Evolutionary conservation across 2,113 vertebrate genomes (phyloP).

Genomic region (Anser cygnoides): DNA sequence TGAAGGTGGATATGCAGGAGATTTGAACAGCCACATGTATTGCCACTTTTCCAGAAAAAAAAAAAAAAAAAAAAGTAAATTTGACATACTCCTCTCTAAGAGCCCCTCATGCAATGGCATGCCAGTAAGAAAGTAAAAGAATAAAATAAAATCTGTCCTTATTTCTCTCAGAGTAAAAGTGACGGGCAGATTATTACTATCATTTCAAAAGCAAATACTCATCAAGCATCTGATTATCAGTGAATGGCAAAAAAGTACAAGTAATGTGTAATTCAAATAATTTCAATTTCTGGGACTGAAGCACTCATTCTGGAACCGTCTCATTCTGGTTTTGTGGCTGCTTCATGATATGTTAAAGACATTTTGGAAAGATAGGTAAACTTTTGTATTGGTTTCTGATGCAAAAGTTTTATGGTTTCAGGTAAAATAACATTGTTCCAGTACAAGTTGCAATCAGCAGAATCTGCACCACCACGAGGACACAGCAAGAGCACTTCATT

Average conservation of each 20-base stretch:
- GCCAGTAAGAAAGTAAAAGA: background rate
- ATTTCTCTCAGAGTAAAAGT: background rate
- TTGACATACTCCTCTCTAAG: background rate
- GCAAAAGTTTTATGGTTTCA: background rate
- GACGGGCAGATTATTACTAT: background rate
- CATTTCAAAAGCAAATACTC: background rate
- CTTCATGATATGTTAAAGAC: background rate
- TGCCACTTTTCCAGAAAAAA: background rate
- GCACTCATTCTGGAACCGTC: background rate
- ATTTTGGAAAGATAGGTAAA: background rate
- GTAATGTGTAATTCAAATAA: background rate
- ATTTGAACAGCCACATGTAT: background rate
- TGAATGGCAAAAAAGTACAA: background rate
- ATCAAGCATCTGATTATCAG: constrained; percentile 11
- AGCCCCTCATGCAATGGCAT: background rate
- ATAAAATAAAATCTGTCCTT: background rate
- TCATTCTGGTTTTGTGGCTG: background rate
- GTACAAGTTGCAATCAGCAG: background rate
- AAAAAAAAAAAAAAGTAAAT: background rate
- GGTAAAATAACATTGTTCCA: background rate
- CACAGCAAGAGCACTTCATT: background rate
- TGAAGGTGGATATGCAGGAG: background rate
- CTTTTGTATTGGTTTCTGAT: background rate
- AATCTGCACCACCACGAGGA: background rate
- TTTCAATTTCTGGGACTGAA: background rate